Conservation (phyloP, 2,888 invertebrate genomes). For the Epistrophe grossulariae region DNA sequence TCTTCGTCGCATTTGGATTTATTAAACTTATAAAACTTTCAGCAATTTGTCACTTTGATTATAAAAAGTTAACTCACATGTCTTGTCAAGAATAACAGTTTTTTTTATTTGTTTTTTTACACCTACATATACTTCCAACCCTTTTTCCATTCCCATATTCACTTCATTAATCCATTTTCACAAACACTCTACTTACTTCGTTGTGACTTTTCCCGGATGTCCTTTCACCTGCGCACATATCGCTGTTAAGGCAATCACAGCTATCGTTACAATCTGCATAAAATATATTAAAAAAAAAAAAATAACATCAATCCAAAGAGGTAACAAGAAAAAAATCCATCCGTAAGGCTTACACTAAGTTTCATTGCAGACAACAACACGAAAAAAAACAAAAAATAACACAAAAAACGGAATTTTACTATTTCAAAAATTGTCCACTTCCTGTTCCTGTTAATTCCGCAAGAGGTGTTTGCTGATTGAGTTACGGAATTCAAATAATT, state of each 20-base stretch:
- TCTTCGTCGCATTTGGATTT: too few species aligned
- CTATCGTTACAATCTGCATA: conserved; percentile 53
- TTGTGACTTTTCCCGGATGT: conserved; percentile 58
- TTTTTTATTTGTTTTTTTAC: background rate
- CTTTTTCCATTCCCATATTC: background rate
- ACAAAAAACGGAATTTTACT: background rate
- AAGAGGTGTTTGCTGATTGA: conserved; percentile 61
- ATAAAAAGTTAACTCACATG: too few species aligned
- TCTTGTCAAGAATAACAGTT: too few species aligned
- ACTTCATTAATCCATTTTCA: background rate
- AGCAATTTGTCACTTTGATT: too few species aligned
- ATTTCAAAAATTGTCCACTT: conserved; percentile 40
- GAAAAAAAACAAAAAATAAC: background rate
- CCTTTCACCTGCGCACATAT: conserved; percentile 59
- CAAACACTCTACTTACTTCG: conserved; percentile 59
- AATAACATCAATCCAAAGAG: conserved; percentile 9
- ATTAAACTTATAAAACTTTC: too few species aligned
- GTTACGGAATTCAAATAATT: conserved; percentile 50
- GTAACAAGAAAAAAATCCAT: background rate
- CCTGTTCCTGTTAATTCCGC: conserved; percentile 26
- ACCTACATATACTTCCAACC: too few species aligned
- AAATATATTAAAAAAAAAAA: conserved; percentile 34
- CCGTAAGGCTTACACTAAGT: conserved; percentile 47
- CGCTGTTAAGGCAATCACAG: conserved; percentile 35
- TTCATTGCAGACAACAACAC: conserved; percentile 49